These are phyloP conservation scores for Choristoneura rosaceana DNA, from an alignment of 2,888 invertebrate genomes.

Conservation along the genomic window DNA sequence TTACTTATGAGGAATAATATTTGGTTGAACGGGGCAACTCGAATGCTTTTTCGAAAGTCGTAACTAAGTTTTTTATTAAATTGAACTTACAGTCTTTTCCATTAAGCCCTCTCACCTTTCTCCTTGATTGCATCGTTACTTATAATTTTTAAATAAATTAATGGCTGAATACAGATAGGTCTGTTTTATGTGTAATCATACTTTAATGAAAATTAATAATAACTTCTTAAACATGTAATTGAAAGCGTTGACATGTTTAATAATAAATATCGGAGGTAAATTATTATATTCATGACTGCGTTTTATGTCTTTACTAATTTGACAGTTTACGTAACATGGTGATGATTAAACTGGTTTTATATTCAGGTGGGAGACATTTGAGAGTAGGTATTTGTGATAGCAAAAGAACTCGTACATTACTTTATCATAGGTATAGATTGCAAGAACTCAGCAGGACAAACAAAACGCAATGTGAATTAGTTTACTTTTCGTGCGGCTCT, in stretches of 20 bases:
- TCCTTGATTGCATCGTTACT: slow-evolving; percentile 49
- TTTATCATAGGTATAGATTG: too few species aligned
- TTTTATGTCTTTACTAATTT: slow-evolving; percentile 18
- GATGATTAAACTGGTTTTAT: neutral
- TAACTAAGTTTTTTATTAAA: slow-evolving; percentile 15
- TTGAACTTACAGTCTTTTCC: slow-evolving; percentile 8
- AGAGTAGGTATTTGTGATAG: too few species aligned
- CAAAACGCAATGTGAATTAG: too few species aligned
- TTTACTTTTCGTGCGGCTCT: too few species aligned
- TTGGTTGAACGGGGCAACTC: neutral
- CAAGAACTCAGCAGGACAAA: too few species aligned
- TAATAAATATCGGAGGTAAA: slow-evolving; percentile 3
- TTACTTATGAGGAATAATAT: neutral
- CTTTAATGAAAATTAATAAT: slow-evolving; percentile 24
- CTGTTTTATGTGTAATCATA: slow-evolving; percentile 31
- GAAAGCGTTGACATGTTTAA: slow-evolving; percentile 15
- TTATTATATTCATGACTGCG: neutral
- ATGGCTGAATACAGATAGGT: slow-evolving; percentile 21
- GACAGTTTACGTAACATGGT: slow-evolving; percentile 4
- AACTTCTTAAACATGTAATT: slow-evolving; percentile 16
- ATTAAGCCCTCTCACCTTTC: slow-evolving; percentile 42
- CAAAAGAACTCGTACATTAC: too few species aligned
- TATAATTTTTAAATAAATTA: slow-evolving; percentile 41
- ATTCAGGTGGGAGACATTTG: too few species aligned
- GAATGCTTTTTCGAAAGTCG: neutral